phyloP scores from a whole-genome alignment of 2,888 invertebrate genomes.

The Orthosia incerta region DNA sequence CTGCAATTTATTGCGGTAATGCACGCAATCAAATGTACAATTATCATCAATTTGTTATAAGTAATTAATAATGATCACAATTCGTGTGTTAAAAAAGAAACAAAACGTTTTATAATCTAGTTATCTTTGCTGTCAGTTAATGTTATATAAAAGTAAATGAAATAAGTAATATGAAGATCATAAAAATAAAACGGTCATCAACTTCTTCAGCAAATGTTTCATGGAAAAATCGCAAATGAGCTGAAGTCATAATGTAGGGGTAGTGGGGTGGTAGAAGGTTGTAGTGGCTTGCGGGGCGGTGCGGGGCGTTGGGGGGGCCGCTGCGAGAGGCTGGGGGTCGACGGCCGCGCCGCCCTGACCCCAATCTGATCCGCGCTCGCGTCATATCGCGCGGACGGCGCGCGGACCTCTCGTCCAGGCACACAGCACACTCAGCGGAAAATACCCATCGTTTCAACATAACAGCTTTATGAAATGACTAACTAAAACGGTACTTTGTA shows the following conservation, averaged over 20 bases:
- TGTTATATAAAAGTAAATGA: background rate
- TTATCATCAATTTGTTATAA: slow-evolving; percentile 25
- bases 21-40: slow-evolving; percentile 34
- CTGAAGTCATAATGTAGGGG: slow-evolving; percentile 59
- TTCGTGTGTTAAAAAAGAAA: slow-evolving; percentile 21
- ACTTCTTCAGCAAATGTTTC: slow-evolving; percentile 42
- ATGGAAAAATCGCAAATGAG: slow-evolving; percentile 67
- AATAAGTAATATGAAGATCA: background rate
- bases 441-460: slow-evolving; percentile 85
- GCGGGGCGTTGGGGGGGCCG: slow-evolving; percentile 70
- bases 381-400: slow-evolving; percentile 88
- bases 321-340: slow-evolving; percentile 87
- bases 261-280: slow-evolving; percentile 66
- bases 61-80: slow-evolving; percentile 8
- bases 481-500: slow-evolving; percentile 62
- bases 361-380: slow-evolving; percentile 88
- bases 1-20: slow-evolving; percentile 17
- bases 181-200: slow-evolving; percentile 14
- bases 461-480: slow-evolving; percentile 66
- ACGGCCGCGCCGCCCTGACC: slow-evolving; percentile 90
- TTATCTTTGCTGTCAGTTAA: background rate
- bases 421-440: slow-evolving; percentile 87
- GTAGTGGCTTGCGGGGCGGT: slow-evolving; percentile 37
- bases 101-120: slow-evolving; percentile 3
- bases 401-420: slow-evolving; percentile 84